Evolutionary conservation across 2,888 invertebrate species (phyloP).

Genomic region (Drepana falcataria): DNA sequence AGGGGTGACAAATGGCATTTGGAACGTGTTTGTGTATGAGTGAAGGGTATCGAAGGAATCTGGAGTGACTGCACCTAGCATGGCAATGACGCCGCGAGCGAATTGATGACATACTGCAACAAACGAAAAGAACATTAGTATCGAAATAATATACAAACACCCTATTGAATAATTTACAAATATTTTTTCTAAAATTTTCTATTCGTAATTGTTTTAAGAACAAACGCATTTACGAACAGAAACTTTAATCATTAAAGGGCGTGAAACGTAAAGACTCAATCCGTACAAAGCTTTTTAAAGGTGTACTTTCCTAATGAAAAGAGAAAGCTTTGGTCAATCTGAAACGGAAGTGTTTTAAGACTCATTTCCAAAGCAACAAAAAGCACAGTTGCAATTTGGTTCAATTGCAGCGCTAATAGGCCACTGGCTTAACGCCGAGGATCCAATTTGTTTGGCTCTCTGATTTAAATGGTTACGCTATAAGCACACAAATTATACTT

Average conservation of each 20-base stretch:
- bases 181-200: too few species aligned
- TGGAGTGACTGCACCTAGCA: slow-evolving; percentile 94
- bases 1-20: slow-evolving; percentile 96
- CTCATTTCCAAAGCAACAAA: neutral
- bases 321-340: too few species aligned
- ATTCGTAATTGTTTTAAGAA: too few species aligned
- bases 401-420: neutral
- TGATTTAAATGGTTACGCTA: neutral
- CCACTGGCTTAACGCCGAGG: neutral
- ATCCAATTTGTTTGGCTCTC: neutral
- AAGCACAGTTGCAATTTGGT: neutral
- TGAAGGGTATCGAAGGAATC: slow-evolving; percentile 97
- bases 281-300: too few species aligned
- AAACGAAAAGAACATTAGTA: slow-evolving; percentile 9
- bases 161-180: too few species aligned
- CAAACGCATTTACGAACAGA: too few species aligned
- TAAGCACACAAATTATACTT: neutral
- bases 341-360: too few species aligned
- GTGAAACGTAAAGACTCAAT: too few species aligned
- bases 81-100: slow-evolving; percentile 91
- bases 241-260: too few species aligned
- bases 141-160: too few species aligned
- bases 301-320: too few species aligned
- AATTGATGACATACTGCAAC: slow-evolving; percentile 93
- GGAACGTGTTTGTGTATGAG: slow-evolving; percentile 96